These are phyloP conservation scores for Drosophila ochracea DNA, from an alignment of 2,888 invertebrate species.

Conservation along the genomic window DNA sequence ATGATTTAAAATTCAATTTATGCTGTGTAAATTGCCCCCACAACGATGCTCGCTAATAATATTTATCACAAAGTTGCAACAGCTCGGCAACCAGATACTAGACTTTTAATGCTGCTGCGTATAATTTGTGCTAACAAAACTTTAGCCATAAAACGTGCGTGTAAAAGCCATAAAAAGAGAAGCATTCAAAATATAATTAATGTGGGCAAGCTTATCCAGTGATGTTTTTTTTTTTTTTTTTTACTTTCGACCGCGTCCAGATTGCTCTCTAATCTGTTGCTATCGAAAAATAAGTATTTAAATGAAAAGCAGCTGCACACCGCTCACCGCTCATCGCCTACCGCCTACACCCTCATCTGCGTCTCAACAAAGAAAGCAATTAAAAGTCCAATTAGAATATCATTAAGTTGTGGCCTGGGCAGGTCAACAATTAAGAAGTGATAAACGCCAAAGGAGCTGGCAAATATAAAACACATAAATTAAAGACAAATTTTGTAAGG, in stretches of 20 bases:
- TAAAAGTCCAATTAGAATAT: slow-evolving; percentile 73
- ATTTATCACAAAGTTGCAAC: slow-evolving; percentile 46
- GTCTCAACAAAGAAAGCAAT: slow-evolving; percentile 60
- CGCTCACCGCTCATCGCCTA: neutral
- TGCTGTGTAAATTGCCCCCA: slow-evolving; percentile 56
- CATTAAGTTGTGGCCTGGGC: slow-evolving; percentile 47
- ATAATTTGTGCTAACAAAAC: slow-evolving; percentile 64
- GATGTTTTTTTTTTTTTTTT: neutral
- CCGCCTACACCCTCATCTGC: neutral
- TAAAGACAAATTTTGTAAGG: slow-evolving; percentile 20
- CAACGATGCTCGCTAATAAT: slow-evolving; percentile 46
- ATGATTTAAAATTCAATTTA: slow-evolving; percentile 64
- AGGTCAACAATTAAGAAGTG: slow-evolving; percentile 55
- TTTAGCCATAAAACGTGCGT: slow-evolving; percentile 70
- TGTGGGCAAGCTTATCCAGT: slow-evolving; percentile 59
- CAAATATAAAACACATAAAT: slow-evolving; percentile 45
- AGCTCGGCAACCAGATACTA: slow-evolving; percentile 25
- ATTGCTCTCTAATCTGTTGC: slow-evolving; percentile 55
- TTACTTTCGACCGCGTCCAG: slow-evolving; percentile 14
- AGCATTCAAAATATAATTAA: slow-evolving; percentile 70
- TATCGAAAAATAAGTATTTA: slow-evolving; percentile 45
- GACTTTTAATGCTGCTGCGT: slow-evolving; percentile 41
- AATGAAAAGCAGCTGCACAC: slow-evolving; percentile 34
- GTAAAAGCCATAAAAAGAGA: slow-evolving; percentile 58
- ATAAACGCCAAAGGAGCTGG: slow-evolving; percentile 53